Evolutionary conservation across 1,140 invertebrate genomes (phyloP).

Genomic region (Cherax quadricarinatus): DNA sequence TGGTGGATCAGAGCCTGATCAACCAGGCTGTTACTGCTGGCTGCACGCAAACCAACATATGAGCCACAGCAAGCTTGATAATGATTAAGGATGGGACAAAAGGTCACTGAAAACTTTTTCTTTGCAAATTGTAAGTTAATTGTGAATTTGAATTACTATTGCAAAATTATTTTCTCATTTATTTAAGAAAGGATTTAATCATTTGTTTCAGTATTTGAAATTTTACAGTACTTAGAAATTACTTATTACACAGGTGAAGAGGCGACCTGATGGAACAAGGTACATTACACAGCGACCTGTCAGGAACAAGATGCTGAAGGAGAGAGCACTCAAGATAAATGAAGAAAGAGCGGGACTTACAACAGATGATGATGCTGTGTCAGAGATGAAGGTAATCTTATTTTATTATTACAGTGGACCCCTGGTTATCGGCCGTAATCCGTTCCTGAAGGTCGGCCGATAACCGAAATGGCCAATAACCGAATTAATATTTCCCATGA

Average conservation of each 20-base stretch:
- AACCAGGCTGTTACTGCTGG: no score
- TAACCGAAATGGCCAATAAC: no score
- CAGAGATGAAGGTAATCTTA: constrained; percentile 83
- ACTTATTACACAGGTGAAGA: constrained; percentile 82
- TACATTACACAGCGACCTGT: constrained; percentile 87
- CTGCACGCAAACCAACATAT: no score
- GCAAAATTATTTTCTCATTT: neutral
- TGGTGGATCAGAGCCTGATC: no score
- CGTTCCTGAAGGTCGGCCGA: no score
- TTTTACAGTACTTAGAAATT: constrained; percentile 71
- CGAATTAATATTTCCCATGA: no score
- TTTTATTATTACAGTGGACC: no score
- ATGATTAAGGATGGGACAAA: no score
- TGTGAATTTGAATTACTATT: constrained; percentile 42
- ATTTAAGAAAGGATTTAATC: constrained; percentile 74
- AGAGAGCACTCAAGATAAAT: constrained; percentile 83
- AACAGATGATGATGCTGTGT: constrained; percentile 89
- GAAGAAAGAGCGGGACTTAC: constrained; percentile 85
- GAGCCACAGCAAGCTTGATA: no score
- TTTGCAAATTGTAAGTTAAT: no score
- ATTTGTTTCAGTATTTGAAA: constrained; percentile 69
- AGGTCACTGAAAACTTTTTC: no score
- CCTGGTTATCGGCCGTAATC: no score
- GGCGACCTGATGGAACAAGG: constrained; percentile 85
- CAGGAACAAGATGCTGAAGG: constrained; percentile 83